Evolutionary conservation across 2,888 invertebrate species (phyloP).

Genomic region (Dryobotodes eremita): DNA sequence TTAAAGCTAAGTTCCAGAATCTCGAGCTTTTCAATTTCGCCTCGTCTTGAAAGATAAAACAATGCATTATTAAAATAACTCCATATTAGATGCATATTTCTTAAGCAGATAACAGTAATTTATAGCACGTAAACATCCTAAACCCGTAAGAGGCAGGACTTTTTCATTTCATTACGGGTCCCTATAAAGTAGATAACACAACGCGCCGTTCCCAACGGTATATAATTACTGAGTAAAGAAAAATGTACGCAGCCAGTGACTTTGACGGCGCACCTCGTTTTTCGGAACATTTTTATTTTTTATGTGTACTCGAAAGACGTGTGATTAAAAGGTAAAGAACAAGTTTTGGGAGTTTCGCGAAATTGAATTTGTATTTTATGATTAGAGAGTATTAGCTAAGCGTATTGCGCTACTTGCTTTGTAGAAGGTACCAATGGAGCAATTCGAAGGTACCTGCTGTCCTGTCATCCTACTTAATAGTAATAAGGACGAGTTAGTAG

Average conservation of each 20-base stretch:
- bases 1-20: conserved; percentile 12
- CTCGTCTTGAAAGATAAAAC: conserved; percentile 37
- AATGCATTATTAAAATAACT: conserved; percentile 63
- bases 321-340: conserved; percentile 59
- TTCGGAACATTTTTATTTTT: conserved; percentile 62
- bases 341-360: conserved; percentile 49
- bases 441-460: background rate
- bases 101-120: conserved; percentile 68
- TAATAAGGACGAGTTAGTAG: background rate
- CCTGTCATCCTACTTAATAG: background rate
- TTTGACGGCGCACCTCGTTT: conserved; percentile 58
- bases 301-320: conserved; percentile 54
- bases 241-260: conserved; percentile 59
- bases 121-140: conserved; percentile 67
- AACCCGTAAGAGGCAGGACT: conserved; percentile 66
- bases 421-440: background rate
- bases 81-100: conserved; percentile 69
- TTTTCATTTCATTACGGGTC: conserved; percentile 70
- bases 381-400: conserved; percentile 42
- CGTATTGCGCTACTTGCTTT: background rate
- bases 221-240: conserved; percentile 68
- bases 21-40: conserved; percentile 34
- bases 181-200: conserved; percentile 69
- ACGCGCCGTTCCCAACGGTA: conserved; percentile 63
- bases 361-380: conserved; percentile 57